phyloP scores from a whole-genome alignment of 2,113 vertebrate species.

The Urocitellus parryii region DNA sequence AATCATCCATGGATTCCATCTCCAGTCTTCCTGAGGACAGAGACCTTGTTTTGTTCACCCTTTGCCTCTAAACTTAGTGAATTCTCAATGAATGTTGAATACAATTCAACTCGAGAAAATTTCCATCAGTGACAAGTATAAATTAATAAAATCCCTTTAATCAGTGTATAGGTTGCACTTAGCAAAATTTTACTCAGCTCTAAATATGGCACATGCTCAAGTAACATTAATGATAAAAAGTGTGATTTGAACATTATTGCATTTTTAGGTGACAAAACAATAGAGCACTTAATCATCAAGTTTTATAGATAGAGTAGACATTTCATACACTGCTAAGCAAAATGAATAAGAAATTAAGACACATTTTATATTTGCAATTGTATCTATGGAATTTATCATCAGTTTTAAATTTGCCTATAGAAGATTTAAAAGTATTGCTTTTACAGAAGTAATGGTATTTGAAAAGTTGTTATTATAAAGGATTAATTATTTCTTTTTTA shows the following conservation, averaged over 20 bases:
- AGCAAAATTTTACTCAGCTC: conserved; percentile 51
- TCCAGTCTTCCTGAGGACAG: not conserved
- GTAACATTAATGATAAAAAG: not conserved
- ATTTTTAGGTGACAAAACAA: conserved; percentile 25
- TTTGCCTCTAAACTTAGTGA: not conserved
- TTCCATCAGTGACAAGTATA: conserved; percentile 13
- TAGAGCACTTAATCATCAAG: not conserved
- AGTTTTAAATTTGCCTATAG: conserved; percentile 53
- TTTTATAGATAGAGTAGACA: conserved; percentile 35
- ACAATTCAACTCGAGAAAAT: conserved; percentile 31
- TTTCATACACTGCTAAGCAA: conserved; percentile 16
- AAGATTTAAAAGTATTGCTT: conserved; percentile 44
- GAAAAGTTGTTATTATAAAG: conserved; percentile 20
- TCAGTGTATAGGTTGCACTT: not conserved
- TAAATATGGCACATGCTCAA: not conserved
- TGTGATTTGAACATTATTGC: conserved; percentile 34
- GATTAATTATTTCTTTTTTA: conserved; percentile 50
- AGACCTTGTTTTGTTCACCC: not conserved
- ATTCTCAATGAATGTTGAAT: conserved; percentile 11
- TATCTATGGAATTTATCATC: conserved; percentile 7
- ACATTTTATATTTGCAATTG: not conserved
- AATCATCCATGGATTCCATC: not conserved
- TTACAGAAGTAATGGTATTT: conserved; percentile 44
- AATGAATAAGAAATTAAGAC: conserved; percentile 21
- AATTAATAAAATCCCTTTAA: conserved; percentile 39